Percentiles rank a stretch among this genome's conserved stretches.
Conservation (phyloP, 2,113 vertebrate species). For the Platichthys stellatus region DNA sequence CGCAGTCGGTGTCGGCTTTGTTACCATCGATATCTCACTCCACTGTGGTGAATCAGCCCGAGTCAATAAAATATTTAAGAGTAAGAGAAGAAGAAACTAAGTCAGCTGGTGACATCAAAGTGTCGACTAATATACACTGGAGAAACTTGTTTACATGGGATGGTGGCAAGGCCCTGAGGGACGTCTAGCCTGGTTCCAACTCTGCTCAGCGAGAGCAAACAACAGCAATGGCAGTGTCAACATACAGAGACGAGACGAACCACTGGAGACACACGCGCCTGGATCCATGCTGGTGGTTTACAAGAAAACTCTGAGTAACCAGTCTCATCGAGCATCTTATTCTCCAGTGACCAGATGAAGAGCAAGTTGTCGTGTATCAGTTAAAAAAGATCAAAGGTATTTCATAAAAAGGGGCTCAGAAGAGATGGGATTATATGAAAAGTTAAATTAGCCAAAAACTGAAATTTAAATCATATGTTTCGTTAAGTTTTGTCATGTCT, state of each 20-base stretch:
- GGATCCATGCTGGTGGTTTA: conserved; percentile 33
- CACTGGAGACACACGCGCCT: conserved; percentile 36
- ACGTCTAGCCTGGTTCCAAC: conserved; percentile 68
- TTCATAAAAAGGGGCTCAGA: background rate
- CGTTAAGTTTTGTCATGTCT: background rate
- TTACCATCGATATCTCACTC: conserved; percentile 19
- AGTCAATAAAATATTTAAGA: conserved; percentile 74
- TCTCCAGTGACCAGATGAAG: background rate
- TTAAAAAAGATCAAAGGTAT: background rate
- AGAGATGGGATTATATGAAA: background rate
- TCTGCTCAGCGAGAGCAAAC: conserved; percentile 50
- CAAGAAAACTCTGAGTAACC: background rate
- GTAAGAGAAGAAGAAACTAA: conserved; percentile 63
- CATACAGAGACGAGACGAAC: conserved; percentile 40
- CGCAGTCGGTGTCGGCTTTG: conserved; percentile 6
- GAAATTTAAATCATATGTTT: too few species aligned
- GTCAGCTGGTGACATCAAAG: conserved; percentile 71
- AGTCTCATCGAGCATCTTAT: background rate
- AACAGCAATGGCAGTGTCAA: conserved; percentile 37
- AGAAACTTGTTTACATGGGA: conserved; percentile 76
- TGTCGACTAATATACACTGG: conserved; percentile 68
- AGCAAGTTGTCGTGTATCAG: background rate
- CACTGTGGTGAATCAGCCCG: conserved; percentile 36
- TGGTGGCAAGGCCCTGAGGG: conserved; percentile 64
- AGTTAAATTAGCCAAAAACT: background rate